These are phyloP conservation scores for Marcusenius ussheri DNA, from an alignment of 2,113 vertebrate species.

Conservation along the genomic window DNA sequence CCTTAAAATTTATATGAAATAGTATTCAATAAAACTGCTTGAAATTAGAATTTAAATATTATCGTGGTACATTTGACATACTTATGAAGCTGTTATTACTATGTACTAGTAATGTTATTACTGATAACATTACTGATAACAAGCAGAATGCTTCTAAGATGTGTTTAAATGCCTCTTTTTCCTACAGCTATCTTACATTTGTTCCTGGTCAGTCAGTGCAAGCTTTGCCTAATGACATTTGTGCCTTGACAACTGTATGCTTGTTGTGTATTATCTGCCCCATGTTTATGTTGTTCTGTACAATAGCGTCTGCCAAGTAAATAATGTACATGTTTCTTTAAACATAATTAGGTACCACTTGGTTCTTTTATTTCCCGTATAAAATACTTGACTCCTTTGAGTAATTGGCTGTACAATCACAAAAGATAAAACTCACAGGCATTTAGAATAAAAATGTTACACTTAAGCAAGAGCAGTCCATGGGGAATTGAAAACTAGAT, in stretches of 20 bases:
- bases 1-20: neutral
- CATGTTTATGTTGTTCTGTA: neutral
- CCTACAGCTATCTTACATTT: neutral
- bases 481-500: neutral
- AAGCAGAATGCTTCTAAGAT: neutral
- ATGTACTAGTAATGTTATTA: neutral
- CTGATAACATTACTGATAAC: neutral
- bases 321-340: neutral
- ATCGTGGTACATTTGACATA: neutral
- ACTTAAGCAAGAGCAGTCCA: neutral
- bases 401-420: neutral
- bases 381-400: conserved; percentile 1
- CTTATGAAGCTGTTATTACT: neutral
- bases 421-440: conserved; percentile 2
- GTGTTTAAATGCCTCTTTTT: neutral
- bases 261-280: neutral
- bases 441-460: neutral
- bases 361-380: neutral
- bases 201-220: neutral
- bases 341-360: neutral
- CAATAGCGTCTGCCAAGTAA: neutral
- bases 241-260: neutral
- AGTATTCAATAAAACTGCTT: neutral
- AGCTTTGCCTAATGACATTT: neutral
- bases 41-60: neutral